Evolutionary conservation across 2,888 invertebrate genomes (phyloP), one percentile per base, ranked within the genome.

Genomic region (Timema podura): DNA sequence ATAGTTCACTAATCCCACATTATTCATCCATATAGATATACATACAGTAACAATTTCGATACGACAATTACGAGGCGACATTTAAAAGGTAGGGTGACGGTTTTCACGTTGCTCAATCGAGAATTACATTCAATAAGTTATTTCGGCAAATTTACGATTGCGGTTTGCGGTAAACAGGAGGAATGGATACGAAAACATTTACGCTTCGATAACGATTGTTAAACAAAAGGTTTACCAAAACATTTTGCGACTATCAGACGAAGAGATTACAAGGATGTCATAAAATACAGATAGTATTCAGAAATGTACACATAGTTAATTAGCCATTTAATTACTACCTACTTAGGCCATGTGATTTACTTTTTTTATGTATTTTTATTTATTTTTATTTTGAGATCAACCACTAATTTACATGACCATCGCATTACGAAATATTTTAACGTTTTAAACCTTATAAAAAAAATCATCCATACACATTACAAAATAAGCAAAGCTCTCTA

Each of bases 121-220:
- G 57, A 59, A 67, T 69, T 67, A 71, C 69, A 71, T 67, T 69
- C 71, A 69, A 64, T 64, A 67, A 68, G 66, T 71, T 69, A 69
- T 68, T 73, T 73, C 72, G 71, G 71, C 70, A 64, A 65, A 71
- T 70, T 68, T 68, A 70, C 71, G 69, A 71, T 67, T 69, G 71
- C 67, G 64, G 65, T 72, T 72, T 68, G 30, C 65, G 65, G 64
- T 70, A 64, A 70, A 68, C 68, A 71, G 67, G 70, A 69, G 64
- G 65, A 73, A 71, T 67, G 69, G 70, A 69, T 72, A 70, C 70
- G 72, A 70, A 65, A 70, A 73, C 73, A 73, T 73, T 73, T 73
- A 73, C 73, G 73, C 72, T 73, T 72, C 73, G 73, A 73, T 71
- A 69, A 67, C 69, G 69, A 69, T 67, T 67, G 65, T 71, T 59